A percentile compares a stretch with the other conserved stretches of the same genome.
Conservation (phyloP, 2,797 vertebrate species). For the Muraenolepis orangiensis region DNA sequence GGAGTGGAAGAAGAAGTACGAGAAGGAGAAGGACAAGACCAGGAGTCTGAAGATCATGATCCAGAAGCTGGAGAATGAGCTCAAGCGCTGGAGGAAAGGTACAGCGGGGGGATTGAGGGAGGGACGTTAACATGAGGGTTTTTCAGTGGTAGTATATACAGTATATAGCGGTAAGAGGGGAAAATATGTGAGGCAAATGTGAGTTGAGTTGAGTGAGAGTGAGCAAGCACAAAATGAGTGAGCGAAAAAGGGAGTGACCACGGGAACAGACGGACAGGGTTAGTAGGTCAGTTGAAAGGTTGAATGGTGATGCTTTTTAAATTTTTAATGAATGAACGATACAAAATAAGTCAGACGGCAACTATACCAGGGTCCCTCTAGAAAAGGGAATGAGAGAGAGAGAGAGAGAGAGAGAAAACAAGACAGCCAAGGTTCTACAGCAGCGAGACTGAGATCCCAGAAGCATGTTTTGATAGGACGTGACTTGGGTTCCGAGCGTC, state of each 20-base stretch:
- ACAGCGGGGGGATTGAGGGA: background rate
- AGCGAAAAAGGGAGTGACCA: background rate
- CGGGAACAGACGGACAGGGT: background rate
- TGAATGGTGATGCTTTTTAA: no score
- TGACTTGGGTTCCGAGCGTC: constrained; percentile 6
- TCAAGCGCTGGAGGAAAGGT: constrained; percentile 76
- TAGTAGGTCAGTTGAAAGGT: background rate
- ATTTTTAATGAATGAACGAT: background rate
- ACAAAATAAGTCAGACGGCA: background rate
- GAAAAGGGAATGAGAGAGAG: background rate
- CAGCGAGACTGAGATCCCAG: background rate
- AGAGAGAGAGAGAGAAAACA: background rate
- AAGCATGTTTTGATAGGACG: constrained; percentile 7
- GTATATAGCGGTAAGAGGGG: background rate
- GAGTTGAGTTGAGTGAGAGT: background rate
- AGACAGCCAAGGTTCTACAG: background rate
- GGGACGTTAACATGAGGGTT: background rate
- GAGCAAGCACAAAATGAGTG: background rate
- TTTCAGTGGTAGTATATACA: background rate
- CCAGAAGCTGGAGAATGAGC: constrained; percentile 69
- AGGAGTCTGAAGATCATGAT: constrained; percentile 55
- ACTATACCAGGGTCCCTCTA: background rate
- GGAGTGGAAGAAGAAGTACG: constrained; percentile 97
- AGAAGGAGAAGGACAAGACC: constrained; percentile 86
- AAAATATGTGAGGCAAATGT: background rate